Evolutionary conservation across 1,140 invertebrate genomes (phyloP).

Genomic region (Drosophila insularis): DNA sequence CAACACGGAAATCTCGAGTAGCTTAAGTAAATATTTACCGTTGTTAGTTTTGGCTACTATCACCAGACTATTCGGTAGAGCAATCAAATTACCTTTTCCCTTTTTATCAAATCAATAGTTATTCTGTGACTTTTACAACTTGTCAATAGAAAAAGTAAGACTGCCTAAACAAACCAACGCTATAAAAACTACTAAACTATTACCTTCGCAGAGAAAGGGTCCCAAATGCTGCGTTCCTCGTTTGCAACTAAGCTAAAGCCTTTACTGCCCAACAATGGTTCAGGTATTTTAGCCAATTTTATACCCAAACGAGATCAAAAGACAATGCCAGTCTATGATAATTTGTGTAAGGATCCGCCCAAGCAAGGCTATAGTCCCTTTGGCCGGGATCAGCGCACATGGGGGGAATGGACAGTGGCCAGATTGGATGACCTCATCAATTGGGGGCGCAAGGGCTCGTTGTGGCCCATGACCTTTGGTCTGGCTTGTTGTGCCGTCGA

Average conservation of each 20-base stretch:
- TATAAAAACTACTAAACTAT: not conserved
- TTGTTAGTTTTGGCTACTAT: no score
- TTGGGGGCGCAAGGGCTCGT: slow-evolving; percentile 94
- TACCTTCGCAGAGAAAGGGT: not conserved
- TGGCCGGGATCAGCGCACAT: slow-evolving; percentile 82
- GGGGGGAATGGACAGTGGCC: slow-evolving; percentile 89
- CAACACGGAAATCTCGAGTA: no score
- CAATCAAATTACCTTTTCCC: no score
- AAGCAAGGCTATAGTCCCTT: slow-evolving; percentile 66
- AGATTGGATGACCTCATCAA: slow-evolving; percentile 96
- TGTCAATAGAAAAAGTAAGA: not conserved
- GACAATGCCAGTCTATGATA: slow-evolving; percentile 73
- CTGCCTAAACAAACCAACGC: not conserved
- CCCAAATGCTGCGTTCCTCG: not conserved
- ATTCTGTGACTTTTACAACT: not conserved
- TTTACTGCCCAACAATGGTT: not conserved
- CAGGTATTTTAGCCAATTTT: not conserved
- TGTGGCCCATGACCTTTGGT: slow-evolving; percentile 98
- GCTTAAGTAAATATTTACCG: no score
- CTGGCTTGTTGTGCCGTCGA: slow-evolving; percentile 98
- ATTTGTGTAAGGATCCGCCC: slow-evolving; percentile 34
- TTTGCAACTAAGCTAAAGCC: not conserved
- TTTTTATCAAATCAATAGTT: not conserved
- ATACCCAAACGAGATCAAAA: slow-evolving; percentile 47
- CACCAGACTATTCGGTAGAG: no score